Evolutionary conservation across 2,113 vertebrate species (phyloP), one percentile per base, ranked within the genome.

Genomic region (Paedocypris sp.): DNA sequence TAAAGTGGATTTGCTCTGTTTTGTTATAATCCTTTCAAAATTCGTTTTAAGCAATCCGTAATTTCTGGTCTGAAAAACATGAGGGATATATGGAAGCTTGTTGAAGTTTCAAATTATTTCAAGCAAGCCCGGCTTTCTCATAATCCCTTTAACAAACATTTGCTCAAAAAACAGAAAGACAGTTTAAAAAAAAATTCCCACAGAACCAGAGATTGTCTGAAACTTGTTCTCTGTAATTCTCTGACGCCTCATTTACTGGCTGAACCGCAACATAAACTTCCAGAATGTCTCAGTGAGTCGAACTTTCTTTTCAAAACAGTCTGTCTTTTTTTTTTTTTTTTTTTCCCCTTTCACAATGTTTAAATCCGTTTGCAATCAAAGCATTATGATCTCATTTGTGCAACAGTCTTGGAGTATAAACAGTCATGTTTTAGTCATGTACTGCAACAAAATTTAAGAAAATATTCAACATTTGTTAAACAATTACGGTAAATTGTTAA

Each of bases 21-120:
- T 43, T 43, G 16, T 58, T 58, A 43, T 43, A 1, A 3, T 58
- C 42, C 42, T 58, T 39, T 28, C 16, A 31, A 43, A 58, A 58
- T 20, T 32, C 39, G 32, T 32, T 5, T 12, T 32, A 11, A 56
- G 11, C 7, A 5, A 43, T 32, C n/a, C n/a, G 39, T 18, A 26
- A 18, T 29, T 32, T 43, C 22, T 43, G 25, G 20, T 56, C 6
- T 1, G 5, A 41, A 29, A 56, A 56, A 54, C 3, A 3, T 3
- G 7, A 12, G 6, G 22, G n/a, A 53, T 25, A 15, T n/a, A 11
- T n/a, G 4, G 33, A 12, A n/a, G n/a, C n/a, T n/a, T n/a, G n/a
- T n/a, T n/a, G n/a, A n/a, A n/a, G n/a, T n/a, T n/a, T n/a, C n/a
- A n/a, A n/a, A n/a, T n/a, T n/a, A n/a, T n/a, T n/a, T n/a, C n/a